phyloP scores from a whole-genome alignment of 2,888 invertebrate genomes.

The Drosophila infuscata region DNA sequence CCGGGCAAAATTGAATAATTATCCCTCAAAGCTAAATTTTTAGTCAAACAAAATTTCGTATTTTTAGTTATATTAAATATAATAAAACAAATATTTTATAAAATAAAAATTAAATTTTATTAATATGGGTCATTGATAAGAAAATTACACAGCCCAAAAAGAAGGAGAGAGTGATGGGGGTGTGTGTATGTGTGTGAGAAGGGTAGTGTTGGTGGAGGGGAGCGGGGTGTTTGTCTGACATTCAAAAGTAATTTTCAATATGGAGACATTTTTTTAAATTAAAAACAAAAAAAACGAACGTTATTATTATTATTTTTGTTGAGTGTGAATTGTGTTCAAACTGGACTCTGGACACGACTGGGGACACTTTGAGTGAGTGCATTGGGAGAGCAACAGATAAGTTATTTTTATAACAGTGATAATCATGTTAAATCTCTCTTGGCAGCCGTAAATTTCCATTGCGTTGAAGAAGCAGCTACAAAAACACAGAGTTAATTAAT shows the following conservation, averaged over 20 bases:
- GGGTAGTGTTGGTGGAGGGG: too few species aligned
- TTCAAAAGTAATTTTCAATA: conserved; percentile 47
- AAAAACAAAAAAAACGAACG: conserved; percentile 45
- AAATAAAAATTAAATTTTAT: conserved; percentile 19
- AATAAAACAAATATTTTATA: neutral
- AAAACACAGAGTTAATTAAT: conserved; percentile 61
- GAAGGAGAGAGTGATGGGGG: too few species aligned
- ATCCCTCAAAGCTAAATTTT: neutral
- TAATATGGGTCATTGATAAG: conserved; percentile 68
- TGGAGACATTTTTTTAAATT: conserved; percentile 63
- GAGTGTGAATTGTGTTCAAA: neutral
- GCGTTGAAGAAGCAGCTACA: conserved; percentile 2
- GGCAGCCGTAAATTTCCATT: conserved; percentile 66
- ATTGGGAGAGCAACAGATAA: conserved; percentile 6
- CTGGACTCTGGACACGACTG: conserved; percentile 5
- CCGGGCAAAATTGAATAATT: neutral
- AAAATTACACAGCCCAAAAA: conserved; percentile 43
- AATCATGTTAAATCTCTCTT: conserved; percentile 61
- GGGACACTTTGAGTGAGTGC: conserved; percentile 8
- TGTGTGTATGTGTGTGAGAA: too few species aligned
- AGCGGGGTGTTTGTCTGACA: conserved; percentile 3
- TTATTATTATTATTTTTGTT: conserved; percentile 15
- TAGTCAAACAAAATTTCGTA: neutral
- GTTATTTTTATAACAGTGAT: conserved; percentile 72
- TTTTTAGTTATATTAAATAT: neutral